Conservation (phyloP, 1,140 invertebrate genomes). For the Eupristina koningsbergeri region DNA sequence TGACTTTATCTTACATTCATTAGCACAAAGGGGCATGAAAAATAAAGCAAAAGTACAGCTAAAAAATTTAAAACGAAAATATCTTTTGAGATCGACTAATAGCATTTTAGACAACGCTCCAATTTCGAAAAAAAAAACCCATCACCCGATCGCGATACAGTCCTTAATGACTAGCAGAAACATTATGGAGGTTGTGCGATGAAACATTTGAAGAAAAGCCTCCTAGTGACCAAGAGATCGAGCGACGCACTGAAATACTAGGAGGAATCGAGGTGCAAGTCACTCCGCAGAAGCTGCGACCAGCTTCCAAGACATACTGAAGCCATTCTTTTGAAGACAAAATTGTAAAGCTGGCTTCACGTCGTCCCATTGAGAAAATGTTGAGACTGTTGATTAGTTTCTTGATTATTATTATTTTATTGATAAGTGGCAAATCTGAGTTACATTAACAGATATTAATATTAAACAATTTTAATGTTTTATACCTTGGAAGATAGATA, state of each 20-base stretch:
- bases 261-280: slow-evolving; percentile 63
- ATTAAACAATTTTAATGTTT: too few species aligned
- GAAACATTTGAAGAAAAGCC: slow-evolving; percentile 62
- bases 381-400: too few species aligned
- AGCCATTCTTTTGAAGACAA: not conserved
- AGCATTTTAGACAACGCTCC: slow-evolving; percentile 43
- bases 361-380: not conserved
- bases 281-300: slow-evolving; percentile 58
- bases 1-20: slow-evolving; percentile 9
- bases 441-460: too few species aligned
- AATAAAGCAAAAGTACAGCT: not conserved
- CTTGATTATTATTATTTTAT: too few species aligned
- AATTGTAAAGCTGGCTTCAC: not conserved
- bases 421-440: too few species aligned
- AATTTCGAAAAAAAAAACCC: slow-evolving; percentile 51
- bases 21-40: not conserved
- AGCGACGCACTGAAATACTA: slow-evolving; percentile 51
- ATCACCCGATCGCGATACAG: slow-evolving; percentile 58
- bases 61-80: not conserved
- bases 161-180: slow-evolving; percentile 57
- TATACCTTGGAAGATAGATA: too few species aligned
- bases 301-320: slow-evolving; percentile 57
- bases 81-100: slow-evolving; percentile 41
- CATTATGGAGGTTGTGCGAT: slow-evolving; percentile 50
- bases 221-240: slow-evolving; percentile 37